A percentile compares a stretch with the other conserved stretches of the same genome.
These are phyloP conservation scores for Caenorhabditis tropicalis DNA, from an alignment of 1,140 invertebrate genomes.

Conservation along the genomic window DNA sequence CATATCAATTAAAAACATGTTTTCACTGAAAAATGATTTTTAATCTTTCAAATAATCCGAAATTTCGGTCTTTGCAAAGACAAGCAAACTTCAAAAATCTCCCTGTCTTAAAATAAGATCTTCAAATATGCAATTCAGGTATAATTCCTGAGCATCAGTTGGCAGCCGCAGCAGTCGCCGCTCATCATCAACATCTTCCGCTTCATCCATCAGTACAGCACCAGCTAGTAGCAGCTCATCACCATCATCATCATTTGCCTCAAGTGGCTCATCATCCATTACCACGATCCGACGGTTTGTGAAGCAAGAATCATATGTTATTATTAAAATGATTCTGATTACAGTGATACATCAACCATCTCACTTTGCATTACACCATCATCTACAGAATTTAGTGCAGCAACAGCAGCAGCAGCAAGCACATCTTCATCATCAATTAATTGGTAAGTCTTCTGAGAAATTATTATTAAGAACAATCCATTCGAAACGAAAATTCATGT, in stretches of 20 bases:
- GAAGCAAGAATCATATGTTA: not conserved
- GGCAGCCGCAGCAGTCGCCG: constrained; percentile 12
- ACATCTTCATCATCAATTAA: constrained; percentile 39
- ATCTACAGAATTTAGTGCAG: constrained; percentile 35
- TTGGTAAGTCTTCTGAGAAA: constrained; percentile 29
- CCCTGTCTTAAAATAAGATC: too few relatives aligned
- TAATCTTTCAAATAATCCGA: too few relatives aligned
- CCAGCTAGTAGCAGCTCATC: constrained; percentile 3
- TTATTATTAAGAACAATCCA: not conserved
- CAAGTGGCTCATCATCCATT: not conserved
- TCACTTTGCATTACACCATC: constrained; percentile 19
- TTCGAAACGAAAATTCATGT: not conserved
- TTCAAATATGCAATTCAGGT: too few relatives aligned
- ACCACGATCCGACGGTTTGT: not conserved
- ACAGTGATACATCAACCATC: constrained; percentile 46
- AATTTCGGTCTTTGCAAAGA: too few relatives aligned
- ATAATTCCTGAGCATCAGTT: constrained; percentile 20
- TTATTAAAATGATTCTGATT: not conserved
- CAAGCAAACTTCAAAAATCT: too few relatives aligned
- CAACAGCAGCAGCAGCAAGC: constrained; percentile 43
- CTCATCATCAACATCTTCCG: constrained; percentile 39
- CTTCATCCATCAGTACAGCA: not conserved
- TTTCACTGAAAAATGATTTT: too few relatives aligned
- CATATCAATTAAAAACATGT: too few relatives aligned
- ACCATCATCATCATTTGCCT: constrained; percentile 19